Conservation (phyloP, 2,113 vertebrate species). For the Calonectris borealis region DNA sequence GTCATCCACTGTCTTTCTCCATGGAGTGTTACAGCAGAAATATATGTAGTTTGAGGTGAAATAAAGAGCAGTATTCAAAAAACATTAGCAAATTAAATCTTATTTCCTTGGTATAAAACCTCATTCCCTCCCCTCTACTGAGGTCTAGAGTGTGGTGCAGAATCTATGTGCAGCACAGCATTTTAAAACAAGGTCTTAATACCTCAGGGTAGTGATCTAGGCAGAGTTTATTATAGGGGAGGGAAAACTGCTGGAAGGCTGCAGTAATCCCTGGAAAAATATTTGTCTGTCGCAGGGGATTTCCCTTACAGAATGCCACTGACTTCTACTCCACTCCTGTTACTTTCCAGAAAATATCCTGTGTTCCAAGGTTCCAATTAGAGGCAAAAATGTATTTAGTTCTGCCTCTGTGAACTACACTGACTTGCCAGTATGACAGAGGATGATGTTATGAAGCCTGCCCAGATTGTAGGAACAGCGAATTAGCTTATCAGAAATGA, state of each 20-base stretch:
- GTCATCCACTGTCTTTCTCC: not conserved
- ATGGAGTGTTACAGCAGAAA: not conserved
- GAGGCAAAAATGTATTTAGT: not conserved
- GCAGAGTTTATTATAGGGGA: not conserved
- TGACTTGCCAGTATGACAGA: not conserved
- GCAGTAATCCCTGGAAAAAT: constrained; percentile 17
- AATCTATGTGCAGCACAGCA: not conserved
- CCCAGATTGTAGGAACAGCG: not conserved
- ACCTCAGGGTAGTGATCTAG: not conserved
- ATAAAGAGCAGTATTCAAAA: not conserved
- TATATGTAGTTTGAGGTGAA: not conserved
- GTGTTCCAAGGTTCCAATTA: not conserved
- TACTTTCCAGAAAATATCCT: not conserved
- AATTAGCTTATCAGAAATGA: not conserved
- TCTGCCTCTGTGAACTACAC: not conserved
- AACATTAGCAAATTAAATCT: not conserved
- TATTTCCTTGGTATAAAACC: not conserved
- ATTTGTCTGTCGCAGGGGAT: not conserved
- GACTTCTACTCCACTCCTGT: not conserved
- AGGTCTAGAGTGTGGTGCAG: not conserved
- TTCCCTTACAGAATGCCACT: not conserved
- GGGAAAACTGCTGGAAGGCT: not conserved
- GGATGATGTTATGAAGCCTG: not conserved
- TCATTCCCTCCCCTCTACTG: not conserved
- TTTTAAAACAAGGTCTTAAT: not conserved